Evolutionary conservation across 2,797 vertebrate genomes (phyloP).

Genomic region (Mionectes olivaceus): DNA sequence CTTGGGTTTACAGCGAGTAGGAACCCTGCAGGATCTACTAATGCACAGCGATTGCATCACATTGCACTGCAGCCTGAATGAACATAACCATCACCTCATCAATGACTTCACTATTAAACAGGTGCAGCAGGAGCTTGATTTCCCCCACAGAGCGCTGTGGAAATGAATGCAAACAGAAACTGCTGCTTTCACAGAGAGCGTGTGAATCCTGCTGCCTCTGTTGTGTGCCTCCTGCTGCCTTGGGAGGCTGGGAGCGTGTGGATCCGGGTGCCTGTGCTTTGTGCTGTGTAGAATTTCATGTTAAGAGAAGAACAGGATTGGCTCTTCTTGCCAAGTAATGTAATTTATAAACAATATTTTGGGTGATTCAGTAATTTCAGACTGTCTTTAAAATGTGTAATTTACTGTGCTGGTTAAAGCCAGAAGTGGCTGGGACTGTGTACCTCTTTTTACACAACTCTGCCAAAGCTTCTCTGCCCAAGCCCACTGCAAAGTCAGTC

Average conservation of each 20-base stretch:
- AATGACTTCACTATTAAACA: constrained; percentile 96
- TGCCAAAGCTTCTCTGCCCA: constrained; percentile 6
- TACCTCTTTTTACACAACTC: neutral
- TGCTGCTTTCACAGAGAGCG: constrained; percentile 56
- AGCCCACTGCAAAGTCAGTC: constrained; percentile 48
- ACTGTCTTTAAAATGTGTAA: neutral
- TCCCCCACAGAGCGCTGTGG: constrained; percentile 58
- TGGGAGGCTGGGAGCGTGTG: constrained; percentile 47
- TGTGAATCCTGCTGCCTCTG: constrained; percentile 67
- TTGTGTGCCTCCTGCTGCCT: constrained; percentile 44
- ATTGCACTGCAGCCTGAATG: constrained; percentile 92
- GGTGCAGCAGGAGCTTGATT: constrained; percentile 79
- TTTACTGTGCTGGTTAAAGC: neutral
- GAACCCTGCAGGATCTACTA: constrained; percentile 90
- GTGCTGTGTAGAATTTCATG: constrained; percentile 9
- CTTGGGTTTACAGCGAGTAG: constrained; percentile 89
- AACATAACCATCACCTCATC: constrained; percentile 94
- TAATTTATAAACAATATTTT: neutral
- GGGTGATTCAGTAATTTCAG: neutral
- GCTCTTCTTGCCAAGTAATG: constrained; percentile 19
- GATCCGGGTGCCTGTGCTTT: constrained; percentile 61
- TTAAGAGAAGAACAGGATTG: neutral
- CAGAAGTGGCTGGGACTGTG: neutral
- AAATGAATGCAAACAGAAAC: constrained; percentile 56
- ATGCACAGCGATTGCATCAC: constrained; percentile 93